Evolutionary conservation across 2,113 vertebrate genomes (phyloP).

Genomic region (Carassius auratus): DNA sequence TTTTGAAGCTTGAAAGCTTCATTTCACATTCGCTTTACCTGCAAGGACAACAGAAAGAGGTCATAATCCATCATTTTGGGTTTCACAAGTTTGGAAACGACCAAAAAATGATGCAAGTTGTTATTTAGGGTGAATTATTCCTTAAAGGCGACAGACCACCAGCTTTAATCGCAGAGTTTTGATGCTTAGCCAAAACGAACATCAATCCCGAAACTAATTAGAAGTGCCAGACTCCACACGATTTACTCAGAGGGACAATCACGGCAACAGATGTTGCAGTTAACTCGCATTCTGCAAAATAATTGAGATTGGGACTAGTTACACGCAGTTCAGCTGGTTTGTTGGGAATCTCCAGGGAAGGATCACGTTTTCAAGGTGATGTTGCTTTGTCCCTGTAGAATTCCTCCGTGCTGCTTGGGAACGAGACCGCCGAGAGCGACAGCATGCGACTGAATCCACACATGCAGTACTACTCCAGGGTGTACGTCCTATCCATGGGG

Average conservation of each 20-base stretch:
- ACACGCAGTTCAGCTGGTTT: constrained; percentile 18
- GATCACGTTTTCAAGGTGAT: constrained; percentile 44
- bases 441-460: constrained; percentile 82
- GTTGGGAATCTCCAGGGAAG: not conserved
- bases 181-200: constrained; percentile 55
- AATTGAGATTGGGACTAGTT: constrained; percentile 30
- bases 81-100: not conserved
- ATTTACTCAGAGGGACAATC: constrained; percentile 69
- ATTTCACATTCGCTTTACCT: too few species aligned
- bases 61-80: not conserved
- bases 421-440: constrained; percentile 69
- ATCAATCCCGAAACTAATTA: constrained; percentile 72
- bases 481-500: constrained; percentile 79
- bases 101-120: not conserved
- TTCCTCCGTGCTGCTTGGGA: constrained; percentile 71
- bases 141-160: constrained; percentile 51
- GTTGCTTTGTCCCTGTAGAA: constrained; percentile 69
- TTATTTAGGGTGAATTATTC: constrained; percentile 2
- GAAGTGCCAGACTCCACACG: constrained; percentile 67
- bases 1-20: too few species aligned
- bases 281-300: constrained; percentile 54
- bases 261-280: constrained; percentile 67
- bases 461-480: constrained; percentile 73
- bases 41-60: too few species aligned
- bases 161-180: constrained; percentile 55